Conservation (phyloP, 2,888 invertebrate species). For the Blera fallax region DNA sequence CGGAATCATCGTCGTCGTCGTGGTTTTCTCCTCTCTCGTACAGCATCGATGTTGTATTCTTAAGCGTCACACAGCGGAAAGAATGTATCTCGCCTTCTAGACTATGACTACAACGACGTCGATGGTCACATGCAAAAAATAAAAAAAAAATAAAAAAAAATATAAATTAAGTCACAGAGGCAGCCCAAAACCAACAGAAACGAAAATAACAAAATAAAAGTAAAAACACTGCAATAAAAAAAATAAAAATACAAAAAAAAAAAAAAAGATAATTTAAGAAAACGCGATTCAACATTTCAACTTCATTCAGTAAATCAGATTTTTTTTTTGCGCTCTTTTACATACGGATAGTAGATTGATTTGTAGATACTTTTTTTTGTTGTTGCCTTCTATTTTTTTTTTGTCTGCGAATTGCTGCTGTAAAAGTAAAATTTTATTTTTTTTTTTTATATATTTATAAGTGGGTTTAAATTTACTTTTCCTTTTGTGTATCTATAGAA, state of each 20-base stretch:
- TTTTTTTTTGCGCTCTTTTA: conserved; percentile 69
- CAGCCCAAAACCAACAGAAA: conserved; percentile 20
- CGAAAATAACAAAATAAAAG: conserved; percentile 49
- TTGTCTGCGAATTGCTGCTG: conserved; percentile 2
- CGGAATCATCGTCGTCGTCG: neutral
- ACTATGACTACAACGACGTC: conserved; percentile 46
- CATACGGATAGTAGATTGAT: conserved; percentile 67
- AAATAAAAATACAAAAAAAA: conserved; percentile 34
- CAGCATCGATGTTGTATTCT: conserved; percentile 5
- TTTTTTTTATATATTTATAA: neutral
- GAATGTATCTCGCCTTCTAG: conserved; percentile 28
- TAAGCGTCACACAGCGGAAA: conserved; percentile 22
- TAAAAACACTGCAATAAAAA: conserved; percentile 45
- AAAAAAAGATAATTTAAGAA: conserved; percentile 53
- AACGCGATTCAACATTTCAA: conserved; percentile 74
- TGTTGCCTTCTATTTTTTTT: neutral
- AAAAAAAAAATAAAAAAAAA: neutral
- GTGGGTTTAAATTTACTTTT: neutral
- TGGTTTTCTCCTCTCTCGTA: neutral
- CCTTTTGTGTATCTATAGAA: neutral
- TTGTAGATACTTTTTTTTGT: conserved; percentile 53
- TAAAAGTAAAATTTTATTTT: conserved; percentile 1
- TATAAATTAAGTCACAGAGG: conserved; percentile 66
- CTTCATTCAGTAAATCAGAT: conserved; percentile 78
- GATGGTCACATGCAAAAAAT: conserved; percentile 68